Base-by-base conservation (phyloP, 2,797 vertebrate species). In the Simalia tracyae region DNA sequence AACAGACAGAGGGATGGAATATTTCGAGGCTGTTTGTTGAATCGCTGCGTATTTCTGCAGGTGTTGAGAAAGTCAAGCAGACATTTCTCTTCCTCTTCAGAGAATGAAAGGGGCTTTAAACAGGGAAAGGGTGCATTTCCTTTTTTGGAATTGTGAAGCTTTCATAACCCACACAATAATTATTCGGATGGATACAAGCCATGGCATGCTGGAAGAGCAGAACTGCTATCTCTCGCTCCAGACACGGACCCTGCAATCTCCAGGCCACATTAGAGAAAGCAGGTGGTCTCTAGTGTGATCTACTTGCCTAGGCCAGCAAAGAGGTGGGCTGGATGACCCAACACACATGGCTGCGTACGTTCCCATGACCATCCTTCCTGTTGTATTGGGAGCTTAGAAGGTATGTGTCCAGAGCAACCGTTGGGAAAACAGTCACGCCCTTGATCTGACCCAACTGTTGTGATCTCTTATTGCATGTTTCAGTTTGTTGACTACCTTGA, bases 1-100 rank as follows among this genome's bases (percentile, higher is more conserved):
- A 96, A 92, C 91, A 95, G 93, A 94, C 4, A 10, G 89, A 89
- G 92, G 42, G 0, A 0, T 64, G 84, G 81, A 87, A 90, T 88
- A 59, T 57, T 93, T 60, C 89, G 90, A 68, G 50, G n/a, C 92
- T 88, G 42, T 31, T 91, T 46, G 50, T 68, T 84, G 87, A 93
- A 89, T 84, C 54, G 15, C 89, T 66, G 14, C 88, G 68, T 22
- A 22, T 95, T 89, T 91, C 63, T 91, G 76, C 87, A 93, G 91
- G 72, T 94, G 66, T 90, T 94, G 88, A 54, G 63, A 61, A 87
- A 89, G 36, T 57, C 0, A 0, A 84, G 50, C 86, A 56, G 26
- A 92, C 56, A 46, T 10, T 50, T 68, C 54, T 60, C 26, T 89
- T 89, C 54, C 56, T 60, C 63, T 42, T 84, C 2, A 22, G 24